Conservation (phyloP, 1,140 invertebrate genomes). For the Trachelipus rathkii region DNA sequence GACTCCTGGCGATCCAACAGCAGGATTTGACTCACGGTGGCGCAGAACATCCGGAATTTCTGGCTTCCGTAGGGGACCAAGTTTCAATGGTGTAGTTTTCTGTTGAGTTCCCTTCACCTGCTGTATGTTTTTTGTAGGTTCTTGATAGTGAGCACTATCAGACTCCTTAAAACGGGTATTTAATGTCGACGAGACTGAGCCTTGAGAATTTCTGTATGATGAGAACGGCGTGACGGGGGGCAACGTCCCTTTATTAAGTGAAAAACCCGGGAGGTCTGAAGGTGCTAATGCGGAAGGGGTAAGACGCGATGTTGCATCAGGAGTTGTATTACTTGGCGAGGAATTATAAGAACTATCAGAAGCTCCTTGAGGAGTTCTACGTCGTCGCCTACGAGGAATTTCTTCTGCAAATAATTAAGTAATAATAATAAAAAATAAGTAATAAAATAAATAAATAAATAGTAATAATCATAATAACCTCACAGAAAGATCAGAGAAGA, state of each 20-base stretch:
- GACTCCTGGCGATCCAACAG: background rate
- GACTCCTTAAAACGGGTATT: background rate
- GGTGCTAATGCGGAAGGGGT: background rate
- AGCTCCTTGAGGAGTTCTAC: background rate
- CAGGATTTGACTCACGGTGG: background rate
- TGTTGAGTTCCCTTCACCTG: background rate
- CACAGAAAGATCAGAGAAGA: no score
- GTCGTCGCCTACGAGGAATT: background rate
- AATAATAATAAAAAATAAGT: background rate
- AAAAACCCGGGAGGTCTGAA: background rate
- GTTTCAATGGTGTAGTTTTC: background rate
- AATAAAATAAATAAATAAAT: background rate
- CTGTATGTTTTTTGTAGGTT: background rate
- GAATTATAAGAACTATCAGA: background rate
- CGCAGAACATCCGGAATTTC: background rate
- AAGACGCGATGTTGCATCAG: background rate
- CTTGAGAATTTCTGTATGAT: background rate
- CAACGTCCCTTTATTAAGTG: background rate
- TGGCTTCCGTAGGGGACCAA: background rate
- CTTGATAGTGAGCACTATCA: background rate
- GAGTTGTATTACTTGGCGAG: background rate
- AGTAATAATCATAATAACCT: background rate
- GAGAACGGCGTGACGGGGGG: background rate
- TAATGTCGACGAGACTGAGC: background rate
- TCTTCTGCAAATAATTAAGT: background rate